Base-by-base conservation (phyloP, 2,888 invertebrate species). In the Eurytoma adleriae region DNA sequence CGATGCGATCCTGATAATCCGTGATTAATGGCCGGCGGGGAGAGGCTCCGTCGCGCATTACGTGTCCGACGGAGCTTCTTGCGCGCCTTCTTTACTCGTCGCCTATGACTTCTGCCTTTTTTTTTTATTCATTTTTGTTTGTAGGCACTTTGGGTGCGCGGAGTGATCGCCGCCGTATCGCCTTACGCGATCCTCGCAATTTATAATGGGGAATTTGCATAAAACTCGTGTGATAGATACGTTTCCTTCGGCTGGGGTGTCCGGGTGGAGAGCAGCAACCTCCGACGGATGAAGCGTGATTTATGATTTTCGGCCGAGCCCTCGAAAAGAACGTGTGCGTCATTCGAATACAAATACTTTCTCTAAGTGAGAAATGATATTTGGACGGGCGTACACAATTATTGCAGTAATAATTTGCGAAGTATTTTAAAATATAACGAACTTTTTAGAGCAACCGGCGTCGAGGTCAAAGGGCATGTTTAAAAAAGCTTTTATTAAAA, bases 121-220 rank as follows among this genome's bases (percentile, higher is more conserved):
- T 40, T n/a, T 68, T 27, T 24, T 50, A 14, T 64, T 54, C 52
- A 3, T 40, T 40, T 7, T 61, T 18, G 54, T 52, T 20, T 69
- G 14, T 40, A 40, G 40, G 40, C 40, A 40, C 40, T 40, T 61
- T 40, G 27, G 18, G 30, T 27, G 30, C 62, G 30, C 62, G 61
- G 50, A 52, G 27, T 56, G 66, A 52, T 59, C 40, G 16, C 20
- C 24, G 40, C n/a, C 54, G n/a, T 61, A 30, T 30, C 24, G 40
- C 30, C 30, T 72, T 56, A 40, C 61, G 69, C 20, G 20, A 16
- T 5, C 59, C 40, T 52, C n/a, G 52, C 61, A 30, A 78, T 71
- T 71, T 71, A 71, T 71, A 78, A 78, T 66, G 70, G 57, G 12
- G 30, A 57, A 78, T 78, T 78, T 72, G 78, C 78, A 78, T 78